Evolutionary conservation across 2,797 vertebrate genomes (phyloP).

Genomic region (Sebastes goodei): DNA sequence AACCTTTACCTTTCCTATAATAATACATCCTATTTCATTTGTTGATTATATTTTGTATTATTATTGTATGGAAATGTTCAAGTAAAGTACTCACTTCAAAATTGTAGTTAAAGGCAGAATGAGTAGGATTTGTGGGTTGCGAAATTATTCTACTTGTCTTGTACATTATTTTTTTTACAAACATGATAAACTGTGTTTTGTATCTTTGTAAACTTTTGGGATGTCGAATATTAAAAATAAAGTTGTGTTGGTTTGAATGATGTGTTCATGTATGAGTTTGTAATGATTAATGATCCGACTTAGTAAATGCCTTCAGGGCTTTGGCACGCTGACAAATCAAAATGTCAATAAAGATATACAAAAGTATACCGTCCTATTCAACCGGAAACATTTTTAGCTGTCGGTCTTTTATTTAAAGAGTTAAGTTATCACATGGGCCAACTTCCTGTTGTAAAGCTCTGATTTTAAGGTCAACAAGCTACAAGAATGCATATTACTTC

Average conservation of each 20-base stretch:
- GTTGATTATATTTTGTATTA: neutral
- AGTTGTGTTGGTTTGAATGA: constrained; percentile 6
- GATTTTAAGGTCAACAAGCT: neutral
- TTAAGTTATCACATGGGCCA: neutral
- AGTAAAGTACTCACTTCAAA: too few species aligned
- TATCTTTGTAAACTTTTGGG: neutral
- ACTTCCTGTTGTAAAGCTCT: neutral
- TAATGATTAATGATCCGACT: constrained; percentile 28
- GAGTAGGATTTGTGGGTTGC: too few species aligned
- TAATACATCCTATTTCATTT: neutral
- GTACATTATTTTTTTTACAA: accelerated
- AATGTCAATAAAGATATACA: constrained; percentile 12
- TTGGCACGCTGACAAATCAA: constrained; percentile 21
- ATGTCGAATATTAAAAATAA: neutral
- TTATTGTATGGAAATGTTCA: neutral
- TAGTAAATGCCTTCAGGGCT: neutral
- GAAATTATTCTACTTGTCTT: neutral
- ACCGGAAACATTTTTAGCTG: neutral
- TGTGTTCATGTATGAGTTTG: constrained; percentile 8
- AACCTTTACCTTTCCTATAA: neutral
- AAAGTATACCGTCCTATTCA: neutral
- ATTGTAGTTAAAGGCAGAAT: too few species aligned
- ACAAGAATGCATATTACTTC: neutral
- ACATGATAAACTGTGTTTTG: neutral
- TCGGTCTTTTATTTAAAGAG: neutral